These are phyloP conservation scores for Cryptus armator DNA, from an alignment of 2,888 invertebrate species.

Conservation along the genomic window DNA sequence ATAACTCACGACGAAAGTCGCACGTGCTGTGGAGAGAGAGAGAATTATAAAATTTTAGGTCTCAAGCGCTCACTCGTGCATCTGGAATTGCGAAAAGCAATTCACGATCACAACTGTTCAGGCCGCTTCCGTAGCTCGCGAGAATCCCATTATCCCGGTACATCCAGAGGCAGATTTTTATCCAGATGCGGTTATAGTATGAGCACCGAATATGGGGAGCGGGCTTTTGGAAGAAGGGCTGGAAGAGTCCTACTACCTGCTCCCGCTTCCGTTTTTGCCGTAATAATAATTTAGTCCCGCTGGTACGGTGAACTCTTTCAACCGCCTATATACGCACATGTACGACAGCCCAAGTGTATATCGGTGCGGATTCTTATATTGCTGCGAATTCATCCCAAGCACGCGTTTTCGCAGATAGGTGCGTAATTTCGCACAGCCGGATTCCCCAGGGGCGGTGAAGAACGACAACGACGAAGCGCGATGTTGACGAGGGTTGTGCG, in stretches of 20 bases:
- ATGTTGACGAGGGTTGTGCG: constrained; percentile 61
- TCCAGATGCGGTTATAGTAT: constrained; percentile 67
- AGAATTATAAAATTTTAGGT: background rate
- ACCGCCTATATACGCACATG: constrained; percentile 12
- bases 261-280: constrained; percentile 79
- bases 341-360: background rate
- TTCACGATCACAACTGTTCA: constrained; percentile 31
- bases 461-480: constrained; percentile 42
- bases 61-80: background rate
- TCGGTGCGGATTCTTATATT: constrained; percentile 16
- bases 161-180: constrained; percentile 73
- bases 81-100: constrained; percentile 49
- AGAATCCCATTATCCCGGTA: constrained; percentile 65
- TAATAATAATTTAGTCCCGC: constrained; percentile 79
- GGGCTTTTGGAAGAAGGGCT: constrained; percentile 58
- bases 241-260: constrained; percentile 60
- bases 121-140: constrained; percentile 50
- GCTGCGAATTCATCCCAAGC: constrained; percentile 38
- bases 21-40: background rate
- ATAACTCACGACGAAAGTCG: constrained; percentile 10
- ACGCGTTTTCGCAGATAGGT: constrained; percentile 58
- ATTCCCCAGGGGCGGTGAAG: constrained; percentile 58
- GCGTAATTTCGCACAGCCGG: constrained; percentile 66
- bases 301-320: constrained; percentile 44
- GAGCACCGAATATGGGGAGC: background rate